A percentile compares a stretch with the other conserved stretches of the same genome.
These are phyloP conservation scores for Ictidomys tridecemlineatus DNA, from an alignment of 2,113 vertebrate species.

Conservation along the genomic window DNA sequence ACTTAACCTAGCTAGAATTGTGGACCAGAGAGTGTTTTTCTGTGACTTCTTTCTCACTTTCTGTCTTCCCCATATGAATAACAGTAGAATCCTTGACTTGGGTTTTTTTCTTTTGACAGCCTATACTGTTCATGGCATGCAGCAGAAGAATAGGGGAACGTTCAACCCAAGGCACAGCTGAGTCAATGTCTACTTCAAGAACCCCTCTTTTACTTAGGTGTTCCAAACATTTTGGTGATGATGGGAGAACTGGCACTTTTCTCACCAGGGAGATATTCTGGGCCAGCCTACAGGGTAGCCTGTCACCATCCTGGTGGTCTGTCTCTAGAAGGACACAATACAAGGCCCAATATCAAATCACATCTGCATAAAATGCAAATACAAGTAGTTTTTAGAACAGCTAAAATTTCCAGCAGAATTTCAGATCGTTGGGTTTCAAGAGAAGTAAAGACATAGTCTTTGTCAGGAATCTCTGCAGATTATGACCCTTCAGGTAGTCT, in stretches of 20 bases:
- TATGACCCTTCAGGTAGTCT: neutral
- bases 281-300: neutral
- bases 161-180: too few species aligned
- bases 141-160: neutral
- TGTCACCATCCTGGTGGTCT: neutral
- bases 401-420: neutral
- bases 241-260: neutral
- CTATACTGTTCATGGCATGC: rapidly evolving
- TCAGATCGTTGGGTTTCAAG: neutral
- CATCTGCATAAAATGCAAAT: slow-evolving; percentile 19
- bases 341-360: neutral
- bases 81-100: neutral
- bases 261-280: neutral
- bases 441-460: neutral
- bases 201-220: neutral
- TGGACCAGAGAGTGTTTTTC: too few species aligned
- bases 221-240: neutral
- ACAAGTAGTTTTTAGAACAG: neutral
- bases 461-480: neutral
- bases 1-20: neutral
- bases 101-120: too few species aligned
- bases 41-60: neutral
- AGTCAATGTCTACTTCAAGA: neutral
- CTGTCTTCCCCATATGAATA: neutral
- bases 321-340: neutral